A percentile compares a stretch with the other conserved stretches of the same genome.
phyloP scores from a whole-genome alignment of 2,113 vertebrate species.

The Aplodontia rufa region DNA sequence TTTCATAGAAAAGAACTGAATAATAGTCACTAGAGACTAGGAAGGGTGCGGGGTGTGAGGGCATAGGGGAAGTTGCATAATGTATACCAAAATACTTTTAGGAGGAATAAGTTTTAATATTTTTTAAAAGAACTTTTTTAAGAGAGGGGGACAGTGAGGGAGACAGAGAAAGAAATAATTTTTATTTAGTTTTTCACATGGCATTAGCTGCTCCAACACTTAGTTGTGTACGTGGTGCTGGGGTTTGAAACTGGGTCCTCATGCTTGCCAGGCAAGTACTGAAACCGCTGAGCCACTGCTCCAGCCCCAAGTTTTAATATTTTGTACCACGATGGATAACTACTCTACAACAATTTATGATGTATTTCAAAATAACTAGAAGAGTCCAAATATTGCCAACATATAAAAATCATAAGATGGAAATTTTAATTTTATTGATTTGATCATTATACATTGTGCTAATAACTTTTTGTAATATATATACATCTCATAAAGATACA shows the following conservation, averaged over 20 bases:
- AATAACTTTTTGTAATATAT: neutral
- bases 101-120: neutral
- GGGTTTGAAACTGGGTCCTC: no score
- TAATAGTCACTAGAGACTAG: neutral
- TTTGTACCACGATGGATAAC: neutral
- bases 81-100: neutral
- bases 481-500: neutral
- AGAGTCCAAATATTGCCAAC: neutral
- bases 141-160: no score
- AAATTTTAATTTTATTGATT: neutral
- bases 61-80: neutral
- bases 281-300: no score
- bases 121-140: no score
- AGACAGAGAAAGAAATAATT: no score
- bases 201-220: no score
- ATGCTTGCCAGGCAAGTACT: no score
- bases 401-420: neutral
- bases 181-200: no score
- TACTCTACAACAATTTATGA: neutral
- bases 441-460: neutral
- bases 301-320: no score
- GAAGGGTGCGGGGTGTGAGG: no score
- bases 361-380: neutral
- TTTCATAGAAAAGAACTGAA: neutral
- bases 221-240: no score